Evolutionary conservation across 2,888 invertebrate genomes (phyloP), one percentile per base, ranked within the genome.

Genomic region (Troides aeacus): DNA sequence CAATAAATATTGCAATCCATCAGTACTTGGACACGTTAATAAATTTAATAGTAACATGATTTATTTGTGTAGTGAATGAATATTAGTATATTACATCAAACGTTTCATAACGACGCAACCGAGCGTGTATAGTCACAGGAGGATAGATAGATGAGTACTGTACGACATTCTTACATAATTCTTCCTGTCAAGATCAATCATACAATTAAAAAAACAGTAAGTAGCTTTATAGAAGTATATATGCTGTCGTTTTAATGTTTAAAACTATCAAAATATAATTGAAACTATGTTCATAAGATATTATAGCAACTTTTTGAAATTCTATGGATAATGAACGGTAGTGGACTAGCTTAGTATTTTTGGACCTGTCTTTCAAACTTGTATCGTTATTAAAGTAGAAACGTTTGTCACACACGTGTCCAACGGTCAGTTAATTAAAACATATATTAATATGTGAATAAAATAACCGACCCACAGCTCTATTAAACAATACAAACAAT

Each of bases 11-110:
- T 78, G 78, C 81, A 72, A 83, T 76, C 73, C 73, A 87, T 87
- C 85, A 85, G 82, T 84, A 79, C 82, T 85, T 81, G 79, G 79
- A 87, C 81, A 84, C 74, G 78, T 82, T 81, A 79, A 86, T 81
- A 82, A 82, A 78, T 78, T 77, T 78, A 79, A 79, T 82, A 74
- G 79, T 81, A 81, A 73, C 72, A 73, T 79, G 79, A 81, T 80
- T 80, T 83, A 80, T 80, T 80, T 79, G 77, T 79, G 75, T 46
- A 46, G 15, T 46, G 46, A 46, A 46, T 46, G 17, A 46, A 46
- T 46, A 70, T 68, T 56, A 71, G 46, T 12, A 69, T 67, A 69
- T 71, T 69, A 70, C 64, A 67, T 68, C 63, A 68, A 62, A 66
- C 62, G 64, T 64, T 73, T 72, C 61, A 67, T 56, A 70, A 70